Evolutionary conservation across 2,113 vertebrate species (phyloP).

Genomic region (Gymnorhina tibicen): DNA sequence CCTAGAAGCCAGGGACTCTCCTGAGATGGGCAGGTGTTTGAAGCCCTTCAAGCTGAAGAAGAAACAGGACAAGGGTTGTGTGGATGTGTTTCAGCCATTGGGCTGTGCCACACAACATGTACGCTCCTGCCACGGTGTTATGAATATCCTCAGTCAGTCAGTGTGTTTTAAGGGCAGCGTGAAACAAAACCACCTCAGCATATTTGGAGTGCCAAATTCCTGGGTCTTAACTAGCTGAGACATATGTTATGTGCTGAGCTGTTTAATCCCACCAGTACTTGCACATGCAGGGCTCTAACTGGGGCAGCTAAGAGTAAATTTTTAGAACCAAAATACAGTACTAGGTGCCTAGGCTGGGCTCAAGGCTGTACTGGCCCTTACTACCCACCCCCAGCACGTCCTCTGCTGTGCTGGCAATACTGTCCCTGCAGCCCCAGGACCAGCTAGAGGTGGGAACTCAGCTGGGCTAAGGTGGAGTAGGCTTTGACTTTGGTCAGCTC

Average conservation of each 20-base stretch:
- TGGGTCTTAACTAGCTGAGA: slow-evolving; percentile 36
- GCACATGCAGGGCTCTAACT: background rate
- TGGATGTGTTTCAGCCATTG: background rate
- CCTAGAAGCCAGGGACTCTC: background rate
- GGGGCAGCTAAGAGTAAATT: background rate
- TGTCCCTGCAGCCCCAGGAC: background rate
- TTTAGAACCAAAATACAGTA: background rate
- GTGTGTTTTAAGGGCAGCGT: background rate
- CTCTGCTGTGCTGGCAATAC: background rate
- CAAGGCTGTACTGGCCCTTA: background rate
- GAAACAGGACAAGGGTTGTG: background rate
- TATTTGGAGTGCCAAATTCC: slow-evolving; percentile 31
- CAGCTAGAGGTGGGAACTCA: background rate
- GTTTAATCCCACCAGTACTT: background rate
- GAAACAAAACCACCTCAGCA: slow-evolving; percentile 7
- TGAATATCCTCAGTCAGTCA: background rate
- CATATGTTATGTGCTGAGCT: slow-evolving; percentile 16
- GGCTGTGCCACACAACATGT: background rate
- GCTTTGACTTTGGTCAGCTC: background rate
- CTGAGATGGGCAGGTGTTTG: background rate
- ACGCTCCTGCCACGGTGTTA: fast-evolving
- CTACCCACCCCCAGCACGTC: fast-evolving
- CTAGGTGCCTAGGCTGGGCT: background rate
- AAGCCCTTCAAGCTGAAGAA: background rate
- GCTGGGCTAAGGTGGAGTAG: fast-evolving